Base-by-base conservation (phyloP, 2,888 invertebrate species). In the Parascotia fuliginaria region DNA sequence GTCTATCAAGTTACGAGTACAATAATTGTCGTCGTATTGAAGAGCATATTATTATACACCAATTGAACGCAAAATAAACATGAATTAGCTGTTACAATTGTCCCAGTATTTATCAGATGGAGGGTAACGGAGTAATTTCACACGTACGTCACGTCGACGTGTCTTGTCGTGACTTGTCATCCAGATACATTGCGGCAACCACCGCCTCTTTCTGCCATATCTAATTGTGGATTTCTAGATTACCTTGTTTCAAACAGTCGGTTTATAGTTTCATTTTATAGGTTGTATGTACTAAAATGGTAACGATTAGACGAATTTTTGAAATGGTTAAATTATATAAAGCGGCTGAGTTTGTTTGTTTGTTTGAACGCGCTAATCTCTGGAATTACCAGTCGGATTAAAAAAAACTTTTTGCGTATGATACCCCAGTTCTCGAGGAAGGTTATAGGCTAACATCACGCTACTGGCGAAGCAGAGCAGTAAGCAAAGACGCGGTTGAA, bases 171-270 rank as follows among this genome's bases (percentile, higher is more conserved):
- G 53, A 54, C 46, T 66, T 69, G 67, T 70, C 65, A 53, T 56
- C 51, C 60, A 58, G 58, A 73, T 71, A 70, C 73, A 75, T 75
- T 70, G 63, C 61, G 50, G 38, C n/a, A 12, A 5, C 22, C 31
- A 24, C 11, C 36, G 22, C 7, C 16, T 29, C 2, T 12, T 19
- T n/a, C 43, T 28, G 14, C 9, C 32, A 22, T 36, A 36, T 45
- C 13, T 49, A 27, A 34, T 31, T 24, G 27, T 31, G 14, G 28
- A 36, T 42, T 38, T 12, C 19, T 12, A n/a, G 28, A 7, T 41
- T 11, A 7, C 3, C 7, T 13, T 13, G 31, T 36, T n/a, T 37
- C 2, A 15, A 31, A 36, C 15, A n/a, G 11, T 9, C 29, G 9
- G 13, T 28, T 43, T 43, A n/a, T 1, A 11, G 6, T 37, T 11